These are phyloP conservation scores for Calonectris borealis DNA, from an alignment of 2,113 vertebrate species.

Conservation along the genomic window DNA sequence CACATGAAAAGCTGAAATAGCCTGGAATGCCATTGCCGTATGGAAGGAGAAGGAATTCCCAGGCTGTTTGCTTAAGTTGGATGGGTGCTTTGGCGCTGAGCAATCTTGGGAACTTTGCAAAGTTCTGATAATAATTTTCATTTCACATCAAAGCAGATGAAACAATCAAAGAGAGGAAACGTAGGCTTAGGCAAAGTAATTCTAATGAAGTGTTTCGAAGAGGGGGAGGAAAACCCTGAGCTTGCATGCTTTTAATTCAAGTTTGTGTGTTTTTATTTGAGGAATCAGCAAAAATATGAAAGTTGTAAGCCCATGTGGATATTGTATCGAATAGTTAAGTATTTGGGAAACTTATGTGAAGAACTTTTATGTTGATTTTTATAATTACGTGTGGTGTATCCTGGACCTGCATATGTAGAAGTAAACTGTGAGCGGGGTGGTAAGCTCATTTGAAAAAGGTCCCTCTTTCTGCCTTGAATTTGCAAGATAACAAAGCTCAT, in stretches of 20 bases:
- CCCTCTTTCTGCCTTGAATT: neutral
- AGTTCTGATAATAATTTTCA: conserved; percentile 39
- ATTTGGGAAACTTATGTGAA: neutral
- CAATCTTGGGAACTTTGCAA: conserved; percentile 32
- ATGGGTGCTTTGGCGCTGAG: neutral
- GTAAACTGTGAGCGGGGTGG: neutral
- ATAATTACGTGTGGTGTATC: neutral
- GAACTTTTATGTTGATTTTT: neutral
- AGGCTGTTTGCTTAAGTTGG: neutral
- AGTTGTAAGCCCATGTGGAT: neutral
- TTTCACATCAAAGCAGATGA: conserved; percentile 56
- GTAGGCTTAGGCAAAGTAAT: conserved; percentile 48
- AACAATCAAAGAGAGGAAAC: conserved; percentile 42
- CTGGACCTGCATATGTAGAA: neutral
- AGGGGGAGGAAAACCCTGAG: neutral
- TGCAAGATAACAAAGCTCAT: neutral
- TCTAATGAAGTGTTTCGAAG: conserved; percentile 12
- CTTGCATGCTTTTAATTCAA: neutral
- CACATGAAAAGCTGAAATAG: neutral
- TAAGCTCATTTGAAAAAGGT: neutral
- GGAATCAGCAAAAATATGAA: neutral
- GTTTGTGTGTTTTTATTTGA: neutral
- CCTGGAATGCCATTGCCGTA: neutral
- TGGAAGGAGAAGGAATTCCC: neutral
- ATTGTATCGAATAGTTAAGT: neutral